phyloP scores from a whole-genome alignment of 2,797 vertebrate genomes.

The Orestias chungarensis region DNA sequence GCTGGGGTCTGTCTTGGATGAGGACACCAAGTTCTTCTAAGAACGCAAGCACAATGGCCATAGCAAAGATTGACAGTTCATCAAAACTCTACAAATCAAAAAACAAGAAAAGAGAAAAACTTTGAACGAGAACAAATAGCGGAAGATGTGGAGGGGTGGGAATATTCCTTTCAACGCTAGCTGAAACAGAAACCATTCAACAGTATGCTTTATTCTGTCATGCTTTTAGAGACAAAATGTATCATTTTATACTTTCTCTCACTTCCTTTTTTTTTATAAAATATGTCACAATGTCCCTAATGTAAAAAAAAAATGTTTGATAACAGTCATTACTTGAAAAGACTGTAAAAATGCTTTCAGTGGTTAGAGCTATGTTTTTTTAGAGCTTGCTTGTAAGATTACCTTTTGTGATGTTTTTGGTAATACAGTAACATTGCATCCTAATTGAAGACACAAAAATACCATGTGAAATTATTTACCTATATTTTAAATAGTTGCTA shows the following conservation, averaged over 20 bases:
- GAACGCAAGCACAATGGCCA: conserved; percentile 46
- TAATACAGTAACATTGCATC: not conserved
- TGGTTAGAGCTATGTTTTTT: not conserved
- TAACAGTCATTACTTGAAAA: not conserved
- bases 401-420: not conserved
- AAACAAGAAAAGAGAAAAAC: conserved; percentile 7
- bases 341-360: conserved; percentile 1
- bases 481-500: not conserved
- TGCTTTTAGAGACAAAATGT: not conserved
- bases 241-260: conserved; percentile 2
- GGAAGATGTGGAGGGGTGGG: not conserved
- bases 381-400: not conserved
- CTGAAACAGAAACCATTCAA: conserved; percentile 6
- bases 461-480: not conserved
- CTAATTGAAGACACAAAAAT: not conserved
- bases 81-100: conserved; percentile 8
- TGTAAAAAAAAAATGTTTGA: not conserved
- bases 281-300: not conserved
- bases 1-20: conserved; percentile 31
- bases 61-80: conserved; percentile 44
- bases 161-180: conserved; percentile 13
- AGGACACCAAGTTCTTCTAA: conserved; percentile 46
- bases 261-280: not conserved
- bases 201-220: conserved; percentile 3
- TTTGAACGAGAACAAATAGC: conserved; percentile 22